Evolutionary conservation across 1,140 invertebrate genomes (phyloP), one percentile per base, ranked within the genome.

Genomic region (Neuroterus valhalla): DNA sequence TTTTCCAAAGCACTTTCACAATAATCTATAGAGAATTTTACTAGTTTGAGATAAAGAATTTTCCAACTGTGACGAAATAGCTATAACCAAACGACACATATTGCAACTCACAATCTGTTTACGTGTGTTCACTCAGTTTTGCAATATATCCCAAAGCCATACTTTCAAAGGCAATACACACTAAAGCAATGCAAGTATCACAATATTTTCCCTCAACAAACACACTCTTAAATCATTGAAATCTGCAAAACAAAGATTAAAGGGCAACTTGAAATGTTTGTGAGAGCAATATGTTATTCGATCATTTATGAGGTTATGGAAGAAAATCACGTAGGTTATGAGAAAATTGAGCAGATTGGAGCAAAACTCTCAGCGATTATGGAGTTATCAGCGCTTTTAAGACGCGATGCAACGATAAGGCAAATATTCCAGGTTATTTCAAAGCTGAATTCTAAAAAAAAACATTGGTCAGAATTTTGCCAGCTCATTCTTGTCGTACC

Each of bases 281-380:
- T 44, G 52, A 76, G 38, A 80, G 79, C 84, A 85, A 86, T 86
- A 86, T 86, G 84, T 86, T 86, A 81, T 85, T 78, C 74, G 23
- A 70, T 77, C 76, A 43, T 43, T 71, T 78, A 71, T 72, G 76
- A 83, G 83, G 82, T 84, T 85, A 85, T 81, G 72, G 76, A 78
- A 45, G 38, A 66, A 62, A 70, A 68, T 72, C 48, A 66, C 45
- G 67, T 66, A 80, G 82, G 82, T 82, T 82, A 79, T 72, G 68
- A 69, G 52, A 76, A 44, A 68, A 68, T 31, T 15, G 68, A 67
- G 76, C 66, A 55, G 68, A 72, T 44, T 72, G 31, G 23, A 68
- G 62, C 11, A 23, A 76, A 31, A 45, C 26, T 31, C 38, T n/a
- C 5, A 72, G 12, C 2, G 26, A 42, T 70, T 50, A 31, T 43